A percentile compares a stretch with the other conserved stretches of the same genome.
Conservation (phyloP, 2,113 vertebrate species). For the Cettia cetti region DNA sequence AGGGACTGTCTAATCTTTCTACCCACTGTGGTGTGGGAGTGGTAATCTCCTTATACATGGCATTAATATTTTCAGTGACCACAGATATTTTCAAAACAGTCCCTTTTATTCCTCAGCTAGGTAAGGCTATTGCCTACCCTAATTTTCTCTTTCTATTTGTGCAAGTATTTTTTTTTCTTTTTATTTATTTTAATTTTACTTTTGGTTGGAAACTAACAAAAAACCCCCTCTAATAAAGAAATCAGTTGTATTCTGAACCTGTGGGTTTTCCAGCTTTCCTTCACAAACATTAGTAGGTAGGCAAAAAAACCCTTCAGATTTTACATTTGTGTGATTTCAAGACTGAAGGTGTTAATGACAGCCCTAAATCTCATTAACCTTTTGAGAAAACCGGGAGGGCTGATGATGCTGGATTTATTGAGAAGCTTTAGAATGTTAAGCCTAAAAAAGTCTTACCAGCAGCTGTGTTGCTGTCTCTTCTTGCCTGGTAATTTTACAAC, state of each 20-base stretch:
- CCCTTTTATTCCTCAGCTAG: background rate
- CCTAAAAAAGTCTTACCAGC: background rate
- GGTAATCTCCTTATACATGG: background rate
- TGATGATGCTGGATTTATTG: background rate
- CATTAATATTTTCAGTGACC: background rate
- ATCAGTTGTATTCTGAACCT: background rate
- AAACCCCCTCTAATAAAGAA: background rate
- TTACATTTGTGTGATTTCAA: background rate
- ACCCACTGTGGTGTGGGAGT: accelerated
- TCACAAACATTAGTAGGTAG: background rate
- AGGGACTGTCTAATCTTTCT: background rate
- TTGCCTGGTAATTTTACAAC: background rate
- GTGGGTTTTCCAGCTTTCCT: background rate
- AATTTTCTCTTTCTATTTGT: background rate
- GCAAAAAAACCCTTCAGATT: background rate
- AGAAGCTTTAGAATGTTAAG: background rate
- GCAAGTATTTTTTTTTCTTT: background rate
- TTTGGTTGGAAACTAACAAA: background rate
- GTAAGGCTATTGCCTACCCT: background rate
- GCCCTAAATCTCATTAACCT: background rate
- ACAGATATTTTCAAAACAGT: background rate
- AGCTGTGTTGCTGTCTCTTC: background rate
- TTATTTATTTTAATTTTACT: background rate
- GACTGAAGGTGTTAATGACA: background rate
- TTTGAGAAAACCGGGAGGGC: background rate